phyloP scores from a whole-genome alignment of 2,888 invertebrate genomes.

The Ischnus inquisitorius region DNA sequence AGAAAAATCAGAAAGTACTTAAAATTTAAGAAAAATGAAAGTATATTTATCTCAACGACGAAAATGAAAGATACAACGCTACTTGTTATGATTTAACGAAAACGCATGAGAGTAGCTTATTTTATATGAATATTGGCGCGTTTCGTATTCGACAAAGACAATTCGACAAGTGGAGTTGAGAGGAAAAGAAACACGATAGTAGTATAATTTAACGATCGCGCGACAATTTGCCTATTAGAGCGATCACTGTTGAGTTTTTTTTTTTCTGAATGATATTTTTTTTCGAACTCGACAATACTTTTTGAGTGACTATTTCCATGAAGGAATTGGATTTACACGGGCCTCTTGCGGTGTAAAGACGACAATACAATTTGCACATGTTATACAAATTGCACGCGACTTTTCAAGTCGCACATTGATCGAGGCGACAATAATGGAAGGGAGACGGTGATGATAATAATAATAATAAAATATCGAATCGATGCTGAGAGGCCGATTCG shows the following conservation, averaged over 20 bases:
- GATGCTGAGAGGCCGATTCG: conserved; percentile 42
- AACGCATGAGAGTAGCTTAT: conserved; percentile 59
- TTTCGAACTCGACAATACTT: conserved; percentile 49
- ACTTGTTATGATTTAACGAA: conserved; percentile 57
- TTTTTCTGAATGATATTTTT: conserved; percentile 6
- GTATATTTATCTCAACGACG: conserved; percentile 61
- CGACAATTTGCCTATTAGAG: conserved; percentile 14
- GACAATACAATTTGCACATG: conserved; percentile 70
- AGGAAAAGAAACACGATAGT: conserved; percentile 16
- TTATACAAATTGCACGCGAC: conserved; percentile 70
- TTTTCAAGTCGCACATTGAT: conserved; percentile 52
- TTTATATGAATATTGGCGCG: conserved; percentile 65
- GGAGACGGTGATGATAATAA: conserved; percentile 15
- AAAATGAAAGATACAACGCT: conserved; percentile 35
- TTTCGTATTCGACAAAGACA: conserved; percentile 54
- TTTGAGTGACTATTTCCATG: conserved; percentile 50
- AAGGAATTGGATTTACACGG: conserved; percentile 47
- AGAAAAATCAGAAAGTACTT: conserved; percentile 65
- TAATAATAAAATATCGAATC: conserved; percentile 49
- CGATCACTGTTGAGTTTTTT: conserved; percentile 6
- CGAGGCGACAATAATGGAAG: conserved; percentile 57
- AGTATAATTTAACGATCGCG: conserved; percentile 25
- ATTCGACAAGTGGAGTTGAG: conserved; percentile 13
- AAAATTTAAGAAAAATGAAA: conserved; percentile 66
- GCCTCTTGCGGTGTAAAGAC: conserved; percentile 23